Percentiles rank a stretch among this genome's conserved stretches.
These are phyloP conservation scores for Aldrovandia affinis DNA, from an alignment of 2,797 vertebrate species.

Conservation along the genomic window DNA sequence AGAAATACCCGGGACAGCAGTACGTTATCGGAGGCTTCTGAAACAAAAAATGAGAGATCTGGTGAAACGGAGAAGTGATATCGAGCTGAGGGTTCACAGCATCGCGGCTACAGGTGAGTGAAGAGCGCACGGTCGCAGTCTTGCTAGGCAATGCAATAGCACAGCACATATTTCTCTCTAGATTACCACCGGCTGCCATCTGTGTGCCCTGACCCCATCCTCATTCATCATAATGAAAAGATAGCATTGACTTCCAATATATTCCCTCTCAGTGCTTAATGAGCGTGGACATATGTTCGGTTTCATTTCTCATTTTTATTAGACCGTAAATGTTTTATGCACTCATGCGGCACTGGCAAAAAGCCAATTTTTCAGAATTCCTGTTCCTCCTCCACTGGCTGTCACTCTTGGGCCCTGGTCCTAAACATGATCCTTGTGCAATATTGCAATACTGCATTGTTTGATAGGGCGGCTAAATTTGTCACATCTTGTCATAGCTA, in stretches of 20 bases:
- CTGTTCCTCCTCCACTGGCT: neutral
- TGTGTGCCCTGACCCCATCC: neutral
- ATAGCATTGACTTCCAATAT: neutral
- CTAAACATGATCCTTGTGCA: neutral
- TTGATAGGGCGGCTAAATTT: neutral
- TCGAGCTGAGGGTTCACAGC: too few species aligned
- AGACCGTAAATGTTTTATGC: neutral
- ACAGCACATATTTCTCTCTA: neutral
- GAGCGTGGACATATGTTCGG: neutral
- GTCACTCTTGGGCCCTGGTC: neutral
- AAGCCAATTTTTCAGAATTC: neutral
- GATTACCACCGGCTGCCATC: too few species aligned
- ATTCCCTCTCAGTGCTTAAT: neutral
- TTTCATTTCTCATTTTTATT: neutral
- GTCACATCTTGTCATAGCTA: neutral
- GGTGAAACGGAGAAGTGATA: too few species aligned
- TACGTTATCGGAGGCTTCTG: neutral
- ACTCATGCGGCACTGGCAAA: neutral
- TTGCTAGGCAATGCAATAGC: neutral
- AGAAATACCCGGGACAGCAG: neutral
- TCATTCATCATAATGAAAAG: neutral
- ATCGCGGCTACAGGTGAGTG: too few species aligned
- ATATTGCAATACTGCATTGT: neutral
- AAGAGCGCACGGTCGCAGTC: neutral
- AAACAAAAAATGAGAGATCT: neutral